phyloP scores from a whole-genome alignment of 2,888 invertebrate species.

The Scaptomyza polygonia region DNA sequence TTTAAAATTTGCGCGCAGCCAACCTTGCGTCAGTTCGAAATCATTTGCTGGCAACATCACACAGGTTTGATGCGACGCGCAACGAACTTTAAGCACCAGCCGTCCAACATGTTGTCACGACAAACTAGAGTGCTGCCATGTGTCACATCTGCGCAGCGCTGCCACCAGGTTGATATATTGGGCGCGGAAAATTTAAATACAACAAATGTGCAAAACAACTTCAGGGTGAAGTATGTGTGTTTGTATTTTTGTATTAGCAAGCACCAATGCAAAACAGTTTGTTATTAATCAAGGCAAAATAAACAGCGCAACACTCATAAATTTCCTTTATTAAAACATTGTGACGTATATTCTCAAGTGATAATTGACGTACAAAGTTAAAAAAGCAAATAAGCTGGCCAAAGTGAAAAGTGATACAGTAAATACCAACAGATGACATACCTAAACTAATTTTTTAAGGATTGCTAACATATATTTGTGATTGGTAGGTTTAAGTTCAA shows the following conservation, averaged over 20 bases:
- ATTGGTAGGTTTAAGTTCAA: background rate
- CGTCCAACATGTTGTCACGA: background rate
- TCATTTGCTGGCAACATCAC: slow-evolving; percentile 16
- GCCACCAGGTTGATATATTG: slow-evolving; percentile 12
- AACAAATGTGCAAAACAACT: background rate
- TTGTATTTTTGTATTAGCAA: slow-evolving; percentile 14
- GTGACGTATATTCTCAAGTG: slow-evolving; percentile 34
- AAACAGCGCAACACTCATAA: slow-evolving; percentile 32
- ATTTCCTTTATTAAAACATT: slow-evolving; percentile 40
- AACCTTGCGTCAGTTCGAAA: slow-evolving; percentile 7
- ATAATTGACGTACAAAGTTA: slow-evolving; percentile 43
- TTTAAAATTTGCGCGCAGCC: slow-evolving; percentile 20
- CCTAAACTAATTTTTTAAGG: slow-evolving; percentile 10
- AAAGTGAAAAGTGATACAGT: slow-evolving; percentile 37
- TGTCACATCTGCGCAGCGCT: slow-evolving; percentile 14
- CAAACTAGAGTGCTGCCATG: slow-evolving; percentile 15
- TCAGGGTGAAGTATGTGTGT: background rate
- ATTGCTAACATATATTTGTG: slow-evolving; percentile 16
- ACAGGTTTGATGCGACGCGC: background rate
- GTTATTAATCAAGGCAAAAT: slow-evolving; percentile 46
- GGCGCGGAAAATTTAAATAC: slow-evolving; percentile 26
- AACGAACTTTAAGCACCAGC: slow-evolving; percentile 30
- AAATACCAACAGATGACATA: slow-evolving; percentile 16
- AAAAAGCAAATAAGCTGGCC: slow-evolving; percentile 18
- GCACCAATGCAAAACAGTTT: slow-evolving; percentile 1